Evolutionary conservation across 2,797 vertebrate species (phyloP), one percentile per base, ranked within the genome.

Genomic region (Sebastes iracundus): DNA sequence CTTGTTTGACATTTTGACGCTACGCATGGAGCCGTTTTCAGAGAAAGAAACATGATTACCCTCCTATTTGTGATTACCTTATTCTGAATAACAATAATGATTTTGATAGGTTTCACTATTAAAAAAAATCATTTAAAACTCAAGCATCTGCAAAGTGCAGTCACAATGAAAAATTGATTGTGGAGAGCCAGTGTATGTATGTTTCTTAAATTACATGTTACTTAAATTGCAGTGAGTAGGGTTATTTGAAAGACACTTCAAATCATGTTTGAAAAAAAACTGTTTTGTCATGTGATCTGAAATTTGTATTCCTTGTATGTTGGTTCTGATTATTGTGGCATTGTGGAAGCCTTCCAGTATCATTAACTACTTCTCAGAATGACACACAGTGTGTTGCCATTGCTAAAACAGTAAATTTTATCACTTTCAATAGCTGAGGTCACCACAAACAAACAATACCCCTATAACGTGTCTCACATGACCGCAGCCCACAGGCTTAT

Each of bases 391-490:
- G n/a, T 68, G 27, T 74, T 69, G 20, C 2, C 33, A 84, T n/a
- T 77, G n/a, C 65, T 64, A 61, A 72, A 67, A 74, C 52, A 68
- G 61, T 75, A 67, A 64, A 85, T 77, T 90, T 80, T 78, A 32
- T 10, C 4, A 53, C 59, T 75, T 60, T 22, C 38, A 77, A 20
- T 63, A 49, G 22, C 62, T 70, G 49, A 81, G 27, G 46, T 86
- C 65, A 91, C 86, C 65, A 88, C 66, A 94, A 90, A 93, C 89
- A 93, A 88, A 75, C 58, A 64, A 18, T 16, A 59, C 64, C 89
- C 14, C 72, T 22, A 55, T 72, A n/a, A 46, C 25, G 6, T 42
- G 13, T 9, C 55, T 87, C 89, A 86, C 81, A 38, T 82, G 80
- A 79, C 81, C 64, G 58, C 77, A 59, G 16, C 79, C 76, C 79